Base-by-base conservation (phyloP, 2,113 vertebrate species). In the Megaceryle maxima region DNA sequence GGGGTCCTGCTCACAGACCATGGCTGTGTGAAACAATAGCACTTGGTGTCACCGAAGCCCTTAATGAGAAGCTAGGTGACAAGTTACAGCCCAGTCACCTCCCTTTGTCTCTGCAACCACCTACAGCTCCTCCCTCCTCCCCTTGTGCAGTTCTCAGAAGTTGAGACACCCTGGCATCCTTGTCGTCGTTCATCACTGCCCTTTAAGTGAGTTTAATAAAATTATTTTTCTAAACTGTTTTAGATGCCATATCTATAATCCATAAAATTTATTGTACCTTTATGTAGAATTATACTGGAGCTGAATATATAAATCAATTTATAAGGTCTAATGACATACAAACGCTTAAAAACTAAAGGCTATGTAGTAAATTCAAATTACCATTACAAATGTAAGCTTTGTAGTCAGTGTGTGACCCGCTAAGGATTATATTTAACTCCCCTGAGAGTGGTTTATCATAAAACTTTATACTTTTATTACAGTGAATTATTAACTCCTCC, bases 391-490 rank as follows among this genome's bases (percentile, higher is more conserved):
- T 98, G 98, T 98, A 98, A 98, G 98, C 98, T 98, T 98, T 98
- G 98, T 98, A 98, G 98, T 98, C 98, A 98, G 97, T 97, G 98
- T 98, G 97, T 98, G 98, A 98, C 98, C 98, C 68, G 53, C 98
- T 98, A 98, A 98, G 98, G 98, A 98, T 98, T 98, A 98, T 98
- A 98, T 98, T 98, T 98, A 98, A 98, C 98, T 98, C 98, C 97
- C 98, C 95, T 97, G 98, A 98, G 98, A 98, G 98, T 98, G 98
- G 97, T 98, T 98, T 98, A 98, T 98, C 98, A 98, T 98, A 98
- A 98, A 98, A 98, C 98, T 98, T 98, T 98, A 98, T 98, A 98
- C 98, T 98, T 98, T 98, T 98, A 98, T 98, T 98, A 98, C 97
- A 97, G 98, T 98, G 98, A 98, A 98, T 98, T 98, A 98, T 98